Evolutionary conservation across 2,888 invertebrate species (phyloP), one percentile per base, ranked within the genome.

Genomic region (Nasonovia ribisnigri): DNA sequence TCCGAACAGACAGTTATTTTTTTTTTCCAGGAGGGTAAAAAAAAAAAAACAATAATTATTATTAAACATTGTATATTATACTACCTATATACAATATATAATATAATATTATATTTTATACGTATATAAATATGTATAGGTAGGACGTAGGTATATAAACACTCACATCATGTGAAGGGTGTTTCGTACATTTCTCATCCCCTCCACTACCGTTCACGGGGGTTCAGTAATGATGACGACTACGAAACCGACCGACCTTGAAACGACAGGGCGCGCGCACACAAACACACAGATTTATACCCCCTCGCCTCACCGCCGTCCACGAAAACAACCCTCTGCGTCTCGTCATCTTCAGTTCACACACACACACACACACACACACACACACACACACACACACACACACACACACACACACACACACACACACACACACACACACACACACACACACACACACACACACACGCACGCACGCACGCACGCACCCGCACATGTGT

Each of bases 161-260:
- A 67, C 60, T 43, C 13, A 1, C 54, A 54, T 26, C 11, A 36
- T 77, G 67, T 77, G 89, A 86, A 90, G 93, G 86, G 93, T 90
- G 93, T 93, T 90, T 90, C 84, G 93, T 84, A n/a, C 93, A 90
- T 93, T 93, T 93, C 90, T 87, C 93, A 48, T 90, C 93, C 84
- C 93, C 84, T 84, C 90, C 86, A 24, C 84, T 26, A 42, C 46
- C 16, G 11, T n/a, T 86, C 43, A 42, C n/a, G 43, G 43, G 20
- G 16, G 77, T 77, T 77, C 77, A 42, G 84, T 92, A 88, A 92
- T 88, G 48, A 86, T 51, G 88, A 87, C 88, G 92, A 88, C 88
- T 92, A 77, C 43, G 36, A 77, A 46, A 77, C 88, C 77, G 36
- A 92, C 57, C 90, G 93, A 93, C 93, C 93, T 93, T 93, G 93